A percentile compares a stretch with the other conserved stretches of the same genome.
Evolutionary conservation across 2,113 vertebrate species (phyloP).

Genomic region (Petaurus breviceps): DNA sequence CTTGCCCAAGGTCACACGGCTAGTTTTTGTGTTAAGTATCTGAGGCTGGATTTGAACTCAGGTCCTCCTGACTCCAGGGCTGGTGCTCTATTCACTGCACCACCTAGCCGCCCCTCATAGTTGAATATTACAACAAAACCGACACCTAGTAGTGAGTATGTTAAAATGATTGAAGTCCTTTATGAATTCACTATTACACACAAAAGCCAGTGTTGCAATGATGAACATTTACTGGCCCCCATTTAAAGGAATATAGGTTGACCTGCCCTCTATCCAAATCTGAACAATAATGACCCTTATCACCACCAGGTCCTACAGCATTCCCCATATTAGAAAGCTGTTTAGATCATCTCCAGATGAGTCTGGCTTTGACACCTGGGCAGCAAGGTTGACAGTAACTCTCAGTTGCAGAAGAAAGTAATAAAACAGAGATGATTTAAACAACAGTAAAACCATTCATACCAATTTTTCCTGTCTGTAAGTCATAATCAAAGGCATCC

Average conservation of each 20-base stretch:
- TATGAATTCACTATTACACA: background rate
- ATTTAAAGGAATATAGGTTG: conserved; percentile 25
- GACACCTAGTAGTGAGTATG: background rate
- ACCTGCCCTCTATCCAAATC: background rate
- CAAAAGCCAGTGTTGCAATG: background rate
- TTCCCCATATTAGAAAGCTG: background rate
- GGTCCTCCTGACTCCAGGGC: too few relatives aligned
- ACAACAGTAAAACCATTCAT: conserved; percentile 64
- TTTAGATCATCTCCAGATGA: conserved; percentile 8
- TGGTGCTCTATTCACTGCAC: too few relatives aligned
- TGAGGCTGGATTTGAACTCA: too few relatives aligned
- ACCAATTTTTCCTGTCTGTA: conserved; percentile 88
- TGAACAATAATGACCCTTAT: conserved; percentile 20
- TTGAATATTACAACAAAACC: background rate
- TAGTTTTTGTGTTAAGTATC: too few relatives aligned
- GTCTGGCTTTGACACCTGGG: background rate
- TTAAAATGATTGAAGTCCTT: background rate
- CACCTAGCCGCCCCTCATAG: background rate
- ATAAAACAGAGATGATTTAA: conserved; percentile 18
- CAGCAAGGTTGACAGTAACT: background rate
- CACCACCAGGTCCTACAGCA: background rate
- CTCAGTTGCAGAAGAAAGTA: background rate
- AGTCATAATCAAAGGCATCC: conserved; percentile 94
- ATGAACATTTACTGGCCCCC: background rate
- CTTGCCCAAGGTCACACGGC: too few relatives aligned